phyloP scores from a whole-genome alignment of 2,113 vertebrate genomes.

The Stigmatopora nigra region DNA sequence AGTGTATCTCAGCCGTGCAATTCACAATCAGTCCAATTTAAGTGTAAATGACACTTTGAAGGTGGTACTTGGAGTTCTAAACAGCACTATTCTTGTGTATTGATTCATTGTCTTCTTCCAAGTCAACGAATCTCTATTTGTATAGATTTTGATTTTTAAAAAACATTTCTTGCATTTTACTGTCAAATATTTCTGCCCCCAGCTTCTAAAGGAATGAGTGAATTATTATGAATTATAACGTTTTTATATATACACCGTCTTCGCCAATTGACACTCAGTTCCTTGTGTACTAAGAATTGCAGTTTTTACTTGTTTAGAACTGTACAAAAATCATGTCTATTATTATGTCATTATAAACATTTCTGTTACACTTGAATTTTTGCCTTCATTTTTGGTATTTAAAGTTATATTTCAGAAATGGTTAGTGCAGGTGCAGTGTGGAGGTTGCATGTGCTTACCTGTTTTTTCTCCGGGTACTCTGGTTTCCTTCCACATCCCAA shows the following conservation, averaged over 20 bases:
- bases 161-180: constrained; percentile 27
- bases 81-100: constrained; percentile 48
- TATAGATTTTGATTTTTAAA: constrained; percentile 30
- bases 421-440: too few relatives aligned
- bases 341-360: constrained; percentile 62
- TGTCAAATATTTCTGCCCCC: constrained; percentile 21
- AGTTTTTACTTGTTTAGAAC: constrained; percentile 33
- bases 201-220: constrained; percentile 23
- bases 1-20: constrained; percentile 67
- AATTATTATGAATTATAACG: constrained; percentile 13
- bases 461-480: too few relatives aligned
- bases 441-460: too few relatives aligned
- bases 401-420: too few relatives aligned
- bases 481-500: too few relatives aligned
- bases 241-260: constrained; percentile 47
- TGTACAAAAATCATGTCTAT: constrained; percentile 58
- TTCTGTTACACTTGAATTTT: constrained; percentile 58
- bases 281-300: constrained; percentile 53
- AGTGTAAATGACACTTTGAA: constrained; percentile 32
- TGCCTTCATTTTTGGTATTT: constrained; percentile 19
- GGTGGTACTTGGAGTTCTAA: constrained; percentile 39
- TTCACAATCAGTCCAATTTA: constrained; percentile 31
- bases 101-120: constrained; percentile 48
- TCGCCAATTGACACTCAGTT: constrained; percentile 68
- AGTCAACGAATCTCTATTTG: constrained; percentile 42